phyloP scores from a whole-genome alignment of 2,113 vertebrate genomes.

The Anarrhichthys ocellatus region DNA sequence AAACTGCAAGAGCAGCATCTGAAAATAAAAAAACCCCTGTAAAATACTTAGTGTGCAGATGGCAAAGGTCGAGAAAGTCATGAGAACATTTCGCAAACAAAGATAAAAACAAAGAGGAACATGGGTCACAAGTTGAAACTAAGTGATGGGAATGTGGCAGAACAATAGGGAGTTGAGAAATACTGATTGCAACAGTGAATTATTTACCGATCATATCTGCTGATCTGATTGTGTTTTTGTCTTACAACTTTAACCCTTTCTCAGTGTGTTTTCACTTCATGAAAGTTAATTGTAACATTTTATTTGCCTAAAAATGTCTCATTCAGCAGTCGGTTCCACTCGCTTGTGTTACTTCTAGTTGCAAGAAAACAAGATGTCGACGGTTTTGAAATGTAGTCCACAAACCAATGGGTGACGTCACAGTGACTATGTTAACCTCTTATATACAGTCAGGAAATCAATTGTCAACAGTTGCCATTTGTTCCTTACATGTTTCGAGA shows the following conservation, averaged over 20 bases:
- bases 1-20: constrained; percentile 22
- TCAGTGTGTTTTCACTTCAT: too few relatives aligned
- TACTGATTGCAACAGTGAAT: neutral
- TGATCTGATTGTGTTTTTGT: neutral
- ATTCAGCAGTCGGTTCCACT: too few relatives aligned
- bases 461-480: neutral
- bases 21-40: neutral
- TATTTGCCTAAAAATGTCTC: too few relatives aligned
- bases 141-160: neutral
- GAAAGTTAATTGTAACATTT: too few relatives aligned
- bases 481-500: neutral
- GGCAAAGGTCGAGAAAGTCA: neutral
- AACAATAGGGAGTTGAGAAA: neutral
- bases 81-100: neutral
- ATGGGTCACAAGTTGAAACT: constrained; percentile 33
- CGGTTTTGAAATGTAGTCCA: too few relatives aligned
- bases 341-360: too few relatives aligned
- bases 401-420: too few relatives aligned
- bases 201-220: neutral
- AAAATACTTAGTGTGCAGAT: neutral
- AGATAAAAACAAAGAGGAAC: constrained; percentile 54
- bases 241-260: too few relatives aligned
- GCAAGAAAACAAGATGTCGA: too few relatives aligned
- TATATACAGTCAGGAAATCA: too few relatives aligned
- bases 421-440: too few relatives aligned